phyloP scores from a whole-genome alignment of 2,113 vertebrate species.

The Podilymbus podiceps region DNA sequence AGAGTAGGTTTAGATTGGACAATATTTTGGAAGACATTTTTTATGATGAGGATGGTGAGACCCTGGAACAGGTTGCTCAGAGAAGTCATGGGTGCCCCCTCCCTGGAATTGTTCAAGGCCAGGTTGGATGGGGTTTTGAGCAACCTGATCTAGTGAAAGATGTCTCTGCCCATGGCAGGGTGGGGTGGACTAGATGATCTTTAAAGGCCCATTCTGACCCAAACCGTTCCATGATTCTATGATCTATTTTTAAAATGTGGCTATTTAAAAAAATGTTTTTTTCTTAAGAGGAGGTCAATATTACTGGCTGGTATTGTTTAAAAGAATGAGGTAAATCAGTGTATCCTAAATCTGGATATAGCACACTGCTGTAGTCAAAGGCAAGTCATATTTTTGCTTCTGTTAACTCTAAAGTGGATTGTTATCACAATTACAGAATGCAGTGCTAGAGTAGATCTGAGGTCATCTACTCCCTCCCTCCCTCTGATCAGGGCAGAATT shows the following conservation, averaged over 20 bases:
- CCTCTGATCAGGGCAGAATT: background rate
- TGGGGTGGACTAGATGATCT: background rate
- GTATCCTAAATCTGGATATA: background rate
- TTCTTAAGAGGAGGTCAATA: background rate
- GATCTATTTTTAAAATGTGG: background rate
- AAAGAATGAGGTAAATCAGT: background rate
- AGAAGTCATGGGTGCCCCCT: background rate
- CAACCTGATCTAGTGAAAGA: background rate
- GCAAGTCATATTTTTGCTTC: background rate
- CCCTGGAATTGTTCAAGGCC: background rate
- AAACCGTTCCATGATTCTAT: background rate
- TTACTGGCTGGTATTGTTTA: background rate
- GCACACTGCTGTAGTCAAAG: background rate
- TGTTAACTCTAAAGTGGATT: background rate
- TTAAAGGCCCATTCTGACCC: background rate
- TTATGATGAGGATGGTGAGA: background rate
- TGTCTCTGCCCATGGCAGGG: background rate
- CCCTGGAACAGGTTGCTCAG: background rate
- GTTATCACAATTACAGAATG: background rate
- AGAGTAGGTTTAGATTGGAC: background rate
- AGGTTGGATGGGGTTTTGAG: background rate
- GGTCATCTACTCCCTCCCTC: background rate
- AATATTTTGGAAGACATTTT: background rate
- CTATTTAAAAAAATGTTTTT: background rate
- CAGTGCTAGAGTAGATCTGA: background rate